A percentile compares a stretch with the other conserved stretches of the same genome.
Evolutionary conservation across 1,140 invertebrate genomes (phyloP).

Genomic region (Drosophila pectinifera): DNA sequence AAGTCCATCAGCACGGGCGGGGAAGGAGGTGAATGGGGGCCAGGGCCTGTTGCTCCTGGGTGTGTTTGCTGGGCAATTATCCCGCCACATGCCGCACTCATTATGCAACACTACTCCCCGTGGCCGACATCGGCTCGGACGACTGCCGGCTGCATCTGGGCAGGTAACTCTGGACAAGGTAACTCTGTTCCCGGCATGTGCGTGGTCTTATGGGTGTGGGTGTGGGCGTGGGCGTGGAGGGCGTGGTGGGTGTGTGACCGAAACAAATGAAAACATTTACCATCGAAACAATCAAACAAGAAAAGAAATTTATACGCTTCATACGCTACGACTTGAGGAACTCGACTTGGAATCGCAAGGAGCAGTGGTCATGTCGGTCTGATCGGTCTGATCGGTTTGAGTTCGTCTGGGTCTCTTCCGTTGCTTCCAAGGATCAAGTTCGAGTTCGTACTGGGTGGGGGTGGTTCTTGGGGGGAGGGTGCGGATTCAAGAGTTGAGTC

Average conservation of each 20-base stretch:
- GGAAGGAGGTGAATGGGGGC: too few species aligned
- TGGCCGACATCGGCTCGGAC: too few species aligned
- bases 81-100: background rate
- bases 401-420: background rate
- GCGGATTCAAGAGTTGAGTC: constrained; percentile 43
- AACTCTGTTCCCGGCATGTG: background rate
- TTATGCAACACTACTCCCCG: too few species aligned
- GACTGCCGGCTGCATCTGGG: too few species aligned
- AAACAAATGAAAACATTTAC: constrained; percentile 84
- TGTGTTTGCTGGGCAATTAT: constrained; percentile 27
- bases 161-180: too few species aligned
- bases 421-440: constrained; percentile 44
- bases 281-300: constrained; percentile 85
- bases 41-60: constrained; percentile 10
- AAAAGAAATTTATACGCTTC: constrained; percentile 82
- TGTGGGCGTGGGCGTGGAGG: constrained; percentile 13
- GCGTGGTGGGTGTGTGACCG: constrained; percentile 59
- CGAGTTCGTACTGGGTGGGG: constrained; percentile 14
- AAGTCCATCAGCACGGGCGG: constrained; percentile 32
- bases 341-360: constrained; percentile 60
- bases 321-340: constrained; percentile 40
- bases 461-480: constrained; percentile 5
- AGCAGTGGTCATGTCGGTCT: constrained; percentile 11
- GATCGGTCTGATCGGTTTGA: constrained; percentile 2
- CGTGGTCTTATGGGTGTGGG: constrained; percentile 11